A percentile compares a stretch with the other conserved stretches of the same genome.
Evolutionary conservation across 37 sponge, comb jelly and placozoan genomes (phyloP).

Genomic region (Agelas oroides): DNA sequence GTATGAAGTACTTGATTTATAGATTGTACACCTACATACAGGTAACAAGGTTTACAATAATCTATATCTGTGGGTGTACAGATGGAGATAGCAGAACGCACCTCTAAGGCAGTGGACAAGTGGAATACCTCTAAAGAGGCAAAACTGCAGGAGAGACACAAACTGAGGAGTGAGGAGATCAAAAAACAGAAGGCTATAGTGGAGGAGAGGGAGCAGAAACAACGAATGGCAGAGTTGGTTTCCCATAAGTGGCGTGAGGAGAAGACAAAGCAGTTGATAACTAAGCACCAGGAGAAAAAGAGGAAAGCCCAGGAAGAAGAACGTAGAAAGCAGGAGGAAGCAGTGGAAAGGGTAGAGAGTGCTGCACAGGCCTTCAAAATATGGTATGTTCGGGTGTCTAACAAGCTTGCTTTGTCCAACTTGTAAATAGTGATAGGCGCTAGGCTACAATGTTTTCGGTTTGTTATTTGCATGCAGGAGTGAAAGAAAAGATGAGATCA

Average conservation of each 20-base stretch:
- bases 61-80: too few relatives aligned
- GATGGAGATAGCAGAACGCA: not conserved
- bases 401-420: too few relatives aligned
- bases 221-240: conserved; percentile 1
- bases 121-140: conserved; percentile 27
- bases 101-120: conserved; percentile 9
- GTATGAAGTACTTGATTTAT: too few relatives aligned
- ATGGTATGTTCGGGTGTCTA: conserved; percentile 15
- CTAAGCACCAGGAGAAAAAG: conserved; percentile 9
- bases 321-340: conserved; percentile 12
- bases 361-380: conserved; percentile 18
- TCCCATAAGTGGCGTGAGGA: conserved; percentile 4
- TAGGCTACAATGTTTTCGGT: too few relatives aligned
- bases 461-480: not conserved
- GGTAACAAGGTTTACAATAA: too few relatives aligned
- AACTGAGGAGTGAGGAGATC: conserved; percentile 8
- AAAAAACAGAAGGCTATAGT: conserved; percentile 10
- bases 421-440: too few relatives aligned
- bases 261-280: conserved; percentile 5
- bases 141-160: conserved; percentile 17
- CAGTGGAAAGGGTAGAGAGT: not conserved
- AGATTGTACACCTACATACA: not conserved
- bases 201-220: conserved; percentile 7
- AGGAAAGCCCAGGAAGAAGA: conserved; percentile 29
- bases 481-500: conserved; percentile 23